These are phyloP conservation scores for Ctenomys sociabilis DNA, from an alignment of 2,113 vertebrate genomes.

Conservation along the genomic window DNA sequence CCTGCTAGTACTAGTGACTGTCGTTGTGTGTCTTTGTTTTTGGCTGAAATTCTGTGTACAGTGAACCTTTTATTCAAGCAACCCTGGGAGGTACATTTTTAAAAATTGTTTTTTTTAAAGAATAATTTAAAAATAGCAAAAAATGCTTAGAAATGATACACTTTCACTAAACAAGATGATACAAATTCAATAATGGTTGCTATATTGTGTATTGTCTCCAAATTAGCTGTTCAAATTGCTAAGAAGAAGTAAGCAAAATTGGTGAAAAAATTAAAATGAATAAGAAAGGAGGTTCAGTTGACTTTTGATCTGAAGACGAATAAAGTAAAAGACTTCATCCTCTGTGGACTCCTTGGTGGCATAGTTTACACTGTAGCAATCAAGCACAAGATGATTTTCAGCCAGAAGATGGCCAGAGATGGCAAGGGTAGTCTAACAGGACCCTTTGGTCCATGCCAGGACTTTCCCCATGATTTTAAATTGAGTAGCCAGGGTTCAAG, in stretches of 20 bases:
- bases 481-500: neutral
- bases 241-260: too few relatives aligned
- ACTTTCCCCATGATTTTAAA: neutral
- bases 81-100: neutral
- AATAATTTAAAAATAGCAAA: too few relatives aligned
- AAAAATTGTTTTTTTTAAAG: too few relatives aligned
- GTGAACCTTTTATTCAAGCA: neutral
- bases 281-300: too few relatives aligned
- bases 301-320: conserved; percentile 1
- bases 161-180: too few relatives aligned
- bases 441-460: accelerated
- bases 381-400: neutral
- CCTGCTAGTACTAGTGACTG: accelerated
- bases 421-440: accelerated
- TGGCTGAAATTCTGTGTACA: neutral
- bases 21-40: neutral
- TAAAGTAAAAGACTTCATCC: neutral
- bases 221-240: too few relatives aligned
- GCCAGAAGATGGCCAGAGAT: neutral
- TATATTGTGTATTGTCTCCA: too few relatives aligned
- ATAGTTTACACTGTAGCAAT: neutral
- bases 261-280: too few relatives aligned
- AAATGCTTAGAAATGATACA: too few relatives aligned
- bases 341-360: neutral
- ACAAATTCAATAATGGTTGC: too few relatives aligned